phyloP scores from a whole-genome alignment of 53 echinoderm and acorn worm species.

The Henricia sp. region DNA sequence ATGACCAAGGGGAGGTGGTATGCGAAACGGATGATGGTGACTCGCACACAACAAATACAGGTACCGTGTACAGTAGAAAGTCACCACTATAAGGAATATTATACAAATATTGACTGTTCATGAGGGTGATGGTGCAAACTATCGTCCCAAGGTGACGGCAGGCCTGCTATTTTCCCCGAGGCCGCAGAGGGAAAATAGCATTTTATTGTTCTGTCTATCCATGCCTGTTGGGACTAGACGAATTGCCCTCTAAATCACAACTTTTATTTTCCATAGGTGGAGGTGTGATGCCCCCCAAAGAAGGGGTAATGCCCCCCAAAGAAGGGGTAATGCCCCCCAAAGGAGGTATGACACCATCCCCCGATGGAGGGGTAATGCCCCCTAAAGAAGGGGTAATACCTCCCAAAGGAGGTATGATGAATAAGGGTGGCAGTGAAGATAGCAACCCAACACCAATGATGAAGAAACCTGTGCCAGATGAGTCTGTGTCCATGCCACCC shows the following conservation, averaged over 20 bases:
- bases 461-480: conserved; percentile 31
- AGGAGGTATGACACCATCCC: conserved; percentile 30
- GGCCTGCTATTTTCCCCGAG: too few relatives aligned
- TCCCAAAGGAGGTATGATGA: conserved; percentile 54
- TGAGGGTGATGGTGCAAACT: too few relatives aligned
- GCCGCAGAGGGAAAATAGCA: too few relatives aligned
- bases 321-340: conserved; percentile 53
- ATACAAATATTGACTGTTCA: too few relatives aligned
- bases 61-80: too few relatives aligned
- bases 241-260: neutral
- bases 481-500: conserved; percentile 51
- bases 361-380: conserved; percentile 59
- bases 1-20: conserved; percentile 36
- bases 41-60: neutral
- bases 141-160: too few relatives aligned
- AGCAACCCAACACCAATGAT: neutral
- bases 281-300: conserved; percentile 51
- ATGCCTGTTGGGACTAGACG: too few relatives aligned
- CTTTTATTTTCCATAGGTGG: conserved; percentile 24
- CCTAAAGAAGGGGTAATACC: conserved; percentile 65
- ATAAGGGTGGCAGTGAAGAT: neutral
- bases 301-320: conserved; percentile 52
- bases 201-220: too few relatives aligned
- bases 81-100: too few relatives aligned
- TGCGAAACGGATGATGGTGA: conserved; percentile 13